Percentiles rank a stretch among this genome's conserved stretches.
phyloP scores from a whole-genome alignment of 2,888 invertebrate genomes.

The Neocrepidodera transversa region DNA sequence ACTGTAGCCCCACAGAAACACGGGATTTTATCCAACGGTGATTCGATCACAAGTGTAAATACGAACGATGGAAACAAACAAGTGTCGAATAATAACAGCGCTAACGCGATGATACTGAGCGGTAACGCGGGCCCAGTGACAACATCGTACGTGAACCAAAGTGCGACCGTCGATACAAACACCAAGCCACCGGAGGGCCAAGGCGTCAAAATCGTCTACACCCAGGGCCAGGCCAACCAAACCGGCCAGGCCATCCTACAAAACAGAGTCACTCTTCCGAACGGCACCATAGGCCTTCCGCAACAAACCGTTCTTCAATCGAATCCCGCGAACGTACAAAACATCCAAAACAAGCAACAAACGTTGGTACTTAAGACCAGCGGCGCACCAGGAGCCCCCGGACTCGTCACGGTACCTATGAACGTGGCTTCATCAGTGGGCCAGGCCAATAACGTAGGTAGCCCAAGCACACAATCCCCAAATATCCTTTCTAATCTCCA shows the following conservation, averaged over 20 bases:
- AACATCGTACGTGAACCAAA: slow-evolving; percentile 50
- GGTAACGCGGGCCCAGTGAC: slow-evolving; percentile 50
- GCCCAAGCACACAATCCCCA: slow-evolving; percentile 54
- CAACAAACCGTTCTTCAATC: slow-evolving; percentile 64
- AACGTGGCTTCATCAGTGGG: slow-evolving; percentile 67
- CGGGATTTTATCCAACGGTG: slow-evolving; percentile 69
- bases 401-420: slow-evolving; percentile 71
- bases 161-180: slow-evolving; percentile 48
- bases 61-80: slow-evolving; percentile 52
- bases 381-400: slow-evolving; percentile 59
- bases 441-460: slow-evolving; percentile 61
- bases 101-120: slow-evolving; percentile 52
- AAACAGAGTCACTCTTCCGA: slow-evolving; percentile 71
- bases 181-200: slow-evolving; percentile 40
- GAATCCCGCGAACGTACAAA: slow-evolving; percentile 59
- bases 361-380: slow-evolving; percentile 60
- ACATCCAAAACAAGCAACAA: slow-evolving; percentile 57
- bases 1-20: slow-evolving; percentile 69
- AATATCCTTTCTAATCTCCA: slow-evolving; percentile 72
- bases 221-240: slow-evolving; percentile 60
- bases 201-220: slow-evolving; percentile 53
- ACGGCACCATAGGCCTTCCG: slow-evolving; percentile 72
- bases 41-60: slow-evolving; percentile 58
- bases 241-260: slow-evolving; percentile 61
- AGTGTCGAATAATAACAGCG: slow-evolving; percentile 47